Percentiles rank a stretch among this genome's conserved stretches.
These are phyloP conservation scores for Drosophila funebris DNA, from an alignment of 1,140 invertebrate species.

Conservation along the genomic window DNA sequence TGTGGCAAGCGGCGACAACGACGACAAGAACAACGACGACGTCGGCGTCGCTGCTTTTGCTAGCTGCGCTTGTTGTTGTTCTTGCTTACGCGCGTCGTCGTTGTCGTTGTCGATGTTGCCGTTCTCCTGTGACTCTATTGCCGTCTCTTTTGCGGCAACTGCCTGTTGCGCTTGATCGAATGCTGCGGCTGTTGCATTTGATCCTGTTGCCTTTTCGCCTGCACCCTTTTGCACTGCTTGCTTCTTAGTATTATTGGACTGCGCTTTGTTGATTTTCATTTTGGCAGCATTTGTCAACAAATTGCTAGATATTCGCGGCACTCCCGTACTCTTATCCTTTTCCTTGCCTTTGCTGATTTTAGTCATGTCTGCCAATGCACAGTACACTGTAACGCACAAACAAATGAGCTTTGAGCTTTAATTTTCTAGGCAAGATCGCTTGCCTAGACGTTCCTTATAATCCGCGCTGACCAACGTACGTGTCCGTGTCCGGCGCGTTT, in stretches of 20 bases:
- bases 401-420: not conserved
- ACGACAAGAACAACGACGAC: conserved; percentile 13
- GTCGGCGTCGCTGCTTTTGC: conserved; percentile 36
- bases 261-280: conserved; percentile 72
- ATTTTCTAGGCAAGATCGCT: not conserved
- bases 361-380: conserved; percentile 49
- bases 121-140: conserved; percentile 45
- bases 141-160: conserved; percentile 54
- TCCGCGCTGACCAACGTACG: conserved; percentile 60
- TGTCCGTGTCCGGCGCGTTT: conserved; percentile 77
- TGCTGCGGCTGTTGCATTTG: conserved; percentile 16
- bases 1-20: conserved; percentile 50
- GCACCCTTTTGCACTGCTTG: conserved; percentile 33
- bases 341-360: conserved; percentile 69
- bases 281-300: conserved; percentile 71
- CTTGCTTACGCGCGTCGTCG: conserved; percentile 3
- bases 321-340: conserved; percentile 46
- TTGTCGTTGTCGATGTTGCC: conserved; percentile 22
- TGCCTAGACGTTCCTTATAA: conserved; percentile 26
- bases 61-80: conserved; percentile 23
- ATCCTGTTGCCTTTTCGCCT: conserved; percentile 47
- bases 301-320: conserved; percentile 28
- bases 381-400: conserved; percentile 1
- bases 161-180: conserved; percentile 35
- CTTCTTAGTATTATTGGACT: conserved; percentile 64